Conservation (phyloP, 2,797 vertebrate genomes). For the Synaphobranchus kaupii region DNA sequence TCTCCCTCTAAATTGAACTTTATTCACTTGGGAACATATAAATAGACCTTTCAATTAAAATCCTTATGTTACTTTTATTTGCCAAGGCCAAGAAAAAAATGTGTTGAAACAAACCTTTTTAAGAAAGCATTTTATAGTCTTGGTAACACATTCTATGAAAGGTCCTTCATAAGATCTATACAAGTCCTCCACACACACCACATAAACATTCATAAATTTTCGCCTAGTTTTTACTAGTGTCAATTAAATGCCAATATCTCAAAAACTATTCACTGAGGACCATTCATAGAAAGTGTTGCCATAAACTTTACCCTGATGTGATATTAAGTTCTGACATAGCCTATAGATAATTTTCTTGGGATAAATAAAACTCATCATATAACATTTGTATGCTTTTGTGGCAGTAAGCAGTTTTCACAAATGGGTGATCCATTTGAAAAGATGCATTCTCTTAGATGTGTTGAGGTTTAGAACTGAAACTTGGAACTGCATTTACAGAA, state of each 20-base stretch:
- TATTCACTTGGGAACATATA: background rate
- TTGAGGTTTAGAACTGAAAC: background rate
- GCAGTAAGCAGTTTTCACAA: background rate
- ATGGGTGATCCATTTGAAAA: background rate
- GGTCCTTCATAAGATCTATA: background rate
- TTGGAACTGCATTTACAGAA: background rate
- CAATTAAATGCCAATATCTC: too few species aligned
- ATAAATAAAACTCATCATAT: too few species aligned
- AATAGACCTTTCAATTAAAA: background rate
- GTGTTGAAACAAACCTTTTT: background rate
- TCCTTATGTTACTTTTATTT: background rate
- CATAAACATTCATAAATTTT: background rate
- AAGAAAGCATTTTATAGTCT: background rate
- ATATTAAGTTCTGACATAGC: too few species aligned
- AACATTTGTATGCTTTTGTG: background rate
- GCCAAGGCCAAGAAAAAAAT: background rate
- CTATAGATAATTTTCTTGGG: too few species aligned
- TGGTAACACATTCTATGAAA: background rate
- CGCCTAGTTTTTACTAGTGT: too few species aligned
- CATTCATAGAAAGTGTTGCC: too few species aligned
- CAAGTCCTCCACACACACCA: background rate
- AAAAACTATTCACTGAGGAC: too few species aligned
- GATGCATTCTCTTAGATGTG: background rate
- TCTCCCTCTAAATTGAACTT: background rate
- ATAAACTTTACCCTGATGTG: too few species aligned